These are phyloP conservation scores for Diploscapter pachys DNA, from an alignment of 1,140 invertebrate species.

Conservation along the genomic window DNA sequence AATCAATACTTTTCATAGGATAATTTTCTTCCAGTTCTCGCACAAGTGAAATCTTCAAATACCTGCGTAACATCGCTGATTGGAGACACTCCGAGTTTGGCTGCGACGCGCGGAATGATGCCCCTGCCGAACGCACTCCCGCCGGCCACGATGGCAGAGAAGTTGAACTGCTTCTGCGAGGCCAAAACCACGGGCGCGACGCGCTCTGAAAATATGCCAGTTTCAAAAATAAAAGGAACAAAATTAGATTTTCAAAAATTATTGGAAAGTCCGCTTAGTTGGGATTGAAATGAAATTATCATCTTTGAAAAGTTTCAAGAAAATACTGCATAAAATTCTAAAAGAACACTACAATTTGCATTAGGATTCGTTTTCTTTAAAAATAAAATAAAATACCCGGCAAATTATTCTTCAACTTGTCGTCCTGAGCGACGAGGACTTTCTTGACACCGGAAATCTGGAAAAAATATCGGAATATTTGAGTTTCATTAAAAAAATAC, in stretches of 20 bases:
- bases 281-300: too few species aligned
- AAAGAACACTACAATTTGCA: too few species aligned
- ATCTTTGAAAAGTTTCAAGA: too few species aligned
- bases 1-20: not conserved
- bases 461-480: too few species aligned
- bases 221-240: too few species aligned
- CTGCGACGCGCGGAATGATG: conserved; percentile 85
- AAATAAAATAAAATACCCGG: conserved; percentile 65
- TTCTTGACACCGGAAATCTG: conserved; percentile 39
- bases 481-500: not conserved
- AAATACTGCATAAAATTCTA: too few species aligned
- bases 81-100: conserved; percentile 90
- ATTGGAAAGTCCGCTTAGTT: too few species aligned
- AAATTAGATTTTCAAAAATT: too few species aligned
- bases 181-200: conserved; percentile 81
- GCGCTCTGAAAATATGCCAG: conserved; percentile 66
- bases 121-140: conserved; percentile 85
- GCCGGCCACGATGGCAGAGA: conserved; percentile 87
- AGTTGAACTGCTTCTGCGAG: conserved; percentile 87
- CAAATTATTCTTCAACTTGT: conserved; percentile 45
- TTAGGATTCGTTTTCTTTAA: conserved; percentile 17
- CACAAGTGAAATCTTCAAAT: too few species aligned
- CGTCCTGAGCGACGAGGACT: conserved; percentile 54
- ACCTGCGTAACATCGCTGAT: conserved; percentile 89
- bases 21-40: too few species aligned